Conservation (phyloP, 2,113 vertebrate species). For the Albula goreensis region DNA sequence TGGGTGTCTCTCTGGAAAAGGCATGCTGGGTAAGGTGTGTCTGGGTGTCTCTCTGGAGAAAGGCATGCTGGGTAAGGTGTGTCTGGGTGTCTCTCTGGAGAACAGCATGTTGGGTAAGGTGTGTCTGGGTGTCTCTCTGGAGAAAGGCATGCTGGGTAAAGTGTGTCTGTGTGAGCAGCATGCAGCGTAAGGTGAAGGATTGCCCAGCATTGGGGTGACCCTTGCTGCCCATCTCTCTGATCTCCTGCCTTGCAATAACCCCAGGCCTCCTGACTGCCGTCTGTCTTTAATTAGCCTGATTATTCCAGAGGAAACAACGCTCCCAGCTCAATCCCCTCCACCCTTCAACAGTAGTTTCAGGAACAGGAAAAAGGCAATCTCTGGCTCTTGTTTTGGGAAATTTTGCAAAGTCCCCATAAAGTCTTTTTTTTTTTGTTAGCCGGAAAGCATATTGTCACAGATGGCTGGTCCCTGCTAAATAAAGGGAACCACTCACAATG, state of each 20-base stretch:
- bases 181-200: not conserved
- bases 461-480: not conserved
- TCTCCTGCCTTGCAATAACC: not conserved
- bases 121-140: too few species aligned
- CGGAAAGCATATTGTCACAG: not conserved
- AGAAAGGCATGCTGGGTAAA: too few species aligned
- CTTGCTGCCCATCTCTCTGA: not conserved
- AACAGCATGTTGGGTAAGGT: too few species aligned
- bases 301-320: slow-evolving; percentile 5
- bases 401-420: slow-evolving; percentile 8
- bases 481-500: not conserved
- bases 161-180: too few species aligned
- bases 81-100: too few species aligned
- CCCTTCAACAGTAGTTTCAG: slow-evolving; percentile 24
- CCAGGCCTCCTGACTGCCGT: not conserved
- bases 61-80: too few species aligned
- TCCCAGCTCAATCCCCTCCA: not conserved
- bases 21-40: not conserved
- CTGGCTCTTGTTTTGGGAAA: slow-evolving; percentile 17
- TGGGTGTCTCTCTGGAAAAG: too few species aligned
- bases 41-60: not conserved
- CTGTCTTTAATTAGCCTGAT: slow-evolving; percentile 32
- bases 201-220: not conserved
- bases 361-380: slow-evolving; percentile 29
- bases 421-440: slow-evolving; percentile 12